Evolutionary conservation across 2,113 vertebrate genomes (phyloP).

Genomic region (Anarrhichthys ocellatus): DNA sequence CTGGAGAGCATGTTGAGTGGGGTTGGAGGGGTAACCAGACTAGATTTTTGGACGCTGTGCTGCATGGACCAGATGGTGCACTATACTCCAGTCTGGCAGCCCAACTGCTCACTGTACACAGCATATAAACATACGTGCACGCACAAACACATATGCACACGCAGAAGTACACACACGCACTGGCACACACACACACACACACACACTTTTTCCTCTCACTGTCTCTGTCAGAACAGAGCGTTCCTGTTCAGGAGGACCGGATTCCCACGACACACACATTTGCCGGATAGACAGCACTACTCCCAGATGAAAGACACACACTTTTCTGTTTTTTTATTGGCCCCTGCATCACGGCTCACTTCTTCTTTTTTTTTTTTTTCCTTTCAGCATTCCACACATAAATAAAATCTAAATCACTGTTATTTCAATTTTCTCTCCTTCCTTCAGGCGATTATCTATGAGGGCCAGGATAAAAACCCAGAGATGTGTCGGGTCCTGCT

Average conservation of each 20-base stretch:
- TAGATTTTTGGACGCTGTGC: slow-evolving; percentile 79
- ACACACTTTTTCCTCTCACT: slow-evolving; percentile 66
- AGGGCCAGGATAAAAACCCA: slow-evolving; percentile 98
- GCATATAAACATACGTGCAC: slow-evolving; percentile 73
- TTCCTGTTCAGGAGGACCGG: slow-evolving; percentile 72
- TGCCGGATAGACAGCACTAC: slow-evolving; percentile 70
- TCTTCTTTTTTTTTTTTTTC: slow-evolving; percentile 21
- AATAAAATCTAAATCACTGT: slow-evolving; percentile 8
- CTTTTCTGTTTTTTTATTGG: slow-evolving; percentile 44
- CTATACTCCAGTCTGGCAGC: slow-evolving; percentile 83
- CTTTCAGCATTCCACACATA: slow-evolving; percentile 9
- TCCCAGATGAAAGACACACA: slow-evolving; percentile 73
- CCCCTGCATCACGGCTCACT: slow-evolving; percentile 22
- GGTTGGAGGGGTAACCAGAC: slow-evolving; percentile 83
- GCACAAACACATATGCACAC: slow-evolving; percentile 61
- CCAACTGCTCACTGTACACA: slow-evolving; percentile 83
- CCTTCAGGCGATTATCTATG: slow-evolving; percentile 93
- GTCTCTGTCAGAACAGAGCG: slow-evolving; percentile 77
- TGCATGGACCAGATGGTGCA: slow-evolving; percentile 81
- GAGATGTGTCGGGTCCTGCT: slow-evolving; percentile 98
- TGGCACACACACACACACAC: slow-evolving; percentile 18
- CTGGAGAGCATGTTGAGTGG: slow-evolving; percentile 81
- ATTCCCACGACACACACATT: slow-evolving; percentile 75
- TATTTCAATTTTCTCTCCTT: slow-evolving; percentile 17
- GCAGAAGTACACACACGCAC: slow-evolving; percentile 38